Base-by-base conservation (phyloP, 2,797 vertebrate genomes). In the Phataginus tetradactyla region DNA sequence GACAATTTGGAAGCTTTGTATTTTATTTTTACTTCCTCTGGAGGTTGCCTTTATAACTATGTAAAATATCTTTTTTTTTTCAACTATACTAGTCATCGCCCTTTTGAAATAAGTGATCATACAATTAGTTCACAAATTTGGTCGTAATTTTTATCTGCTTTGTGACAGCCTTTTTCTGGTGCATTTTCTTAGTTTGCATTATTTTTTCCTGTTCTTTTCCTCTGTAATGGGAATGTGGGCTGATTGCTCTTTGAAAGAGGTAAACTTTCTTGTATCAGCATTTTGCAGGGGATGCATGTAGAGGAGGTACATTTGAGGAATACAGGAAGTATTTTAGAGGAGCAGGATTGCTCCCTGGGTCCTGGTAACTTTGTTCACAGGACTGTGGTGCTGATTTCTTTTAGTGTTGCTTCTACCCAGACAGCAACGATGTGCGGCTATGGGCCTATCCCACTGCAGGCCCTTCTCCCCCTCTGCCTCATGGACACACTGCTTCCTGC, bases 1-100 rank as follows among this genome's bases (percentile, higher is more conserved):
- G 57, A 95, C 90, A 90, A 8, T 93, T 92, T 90, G 64, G 32
- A 90, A 95, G 15, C n/a, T 86, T 89, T 71, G 12, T 75, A 53
- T 75, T 96, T 87, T 96, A 79, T n/a, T 96, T 92, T 91, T 72
- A 55, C n/a, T 59, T 74, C 32, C 86, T 79, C 42, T 81, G 32
- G 51, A 83, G 81, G 71, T 90, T 91, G 61, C 64, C 88, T 95
- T 97, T 94, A 66, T 37, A 83, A 94, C 78, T 49, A 81, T 34
- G 17, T 69, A 92, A 95, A 92, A 69, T 18, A 3, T 88, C 80
- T 71, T 63, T 86, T 93, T 45, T 45, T 74, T 55, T n/a, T 14
- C 37, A 57, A 61, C 77, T 71, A 2, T 39, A 42, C 84, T 87
- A 29, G 18, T 72, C 87, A n/a, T 55, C 53, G 92, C 27, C 59